These are phyloP conservation scores for Globodera rostochiensis DNA, from an alignment of 1,140 invertebrate species.

Conservation along the genomic window DNA sequence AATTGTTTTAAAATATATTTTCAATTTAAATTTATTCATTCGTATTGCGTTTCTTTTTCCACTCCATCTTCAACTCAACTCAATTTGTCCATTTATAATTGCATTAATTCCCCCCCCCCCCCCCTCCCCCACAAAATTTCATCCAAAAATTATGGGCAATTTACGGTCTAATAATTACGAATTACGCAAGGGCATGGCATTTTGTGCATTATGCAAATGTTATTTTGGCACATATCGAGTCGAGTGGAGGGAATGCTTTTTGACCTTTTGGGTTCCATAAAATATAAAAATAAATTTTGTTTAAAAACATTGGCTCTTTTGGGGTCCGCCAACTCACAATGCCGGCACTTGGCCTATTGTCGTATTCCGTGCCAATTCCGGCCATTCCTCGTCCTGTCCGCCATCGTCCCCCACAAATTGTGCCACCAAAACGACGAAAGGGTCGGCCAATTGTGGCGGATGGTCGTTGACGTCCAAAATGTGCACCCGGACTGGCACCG, in stretches of 20 bases:
- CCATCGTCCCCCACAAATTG: conserved; percentile 48
- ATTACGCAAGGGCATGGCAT: not conserved
- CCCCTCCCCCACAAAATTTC: too few species aligned
- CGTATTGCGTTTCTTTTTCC: not conserved
- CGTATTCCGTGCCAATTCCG: conserved; percentile 1
- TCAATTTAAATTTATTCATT: not conserved
- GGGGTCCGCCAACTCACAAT: conserved; percentile 50
- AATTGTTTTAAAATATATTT: conserved; percentile 15
- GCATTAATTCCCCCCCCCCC: not conserved
- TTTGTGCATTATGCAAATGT: conserved; percentile 4
- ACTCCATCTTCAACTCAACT: not conserved
- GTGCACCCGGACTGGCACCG: conserved; percentile 55
- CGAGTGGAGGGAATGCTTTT: not conserved
- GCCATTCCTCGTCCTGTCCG: not conserved
- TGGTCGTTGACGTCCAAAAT: conserved; percentile 64
- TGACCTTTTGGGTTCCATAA: not conserved
- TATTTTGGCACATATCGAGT: conserved; percentile 1
- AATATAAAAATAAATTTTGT: not conserved
- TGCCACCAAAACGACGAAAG: conserved; percentile 50
- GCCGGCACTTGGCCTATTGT: conserved; percentile 58
- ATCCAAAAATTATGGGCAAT: too few species aligned
- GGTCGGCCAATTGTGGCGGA: conserved; percentile 57
- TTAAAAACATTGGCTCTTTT: not conserved
- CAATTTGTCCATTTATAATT: not conserved
- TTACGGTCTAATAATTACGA: conserved; percentile 2